Evolutionary conservation across 2,888 invertebrate genomes (phyloP).

Genomic region (Atethmia centrago): DNA sequence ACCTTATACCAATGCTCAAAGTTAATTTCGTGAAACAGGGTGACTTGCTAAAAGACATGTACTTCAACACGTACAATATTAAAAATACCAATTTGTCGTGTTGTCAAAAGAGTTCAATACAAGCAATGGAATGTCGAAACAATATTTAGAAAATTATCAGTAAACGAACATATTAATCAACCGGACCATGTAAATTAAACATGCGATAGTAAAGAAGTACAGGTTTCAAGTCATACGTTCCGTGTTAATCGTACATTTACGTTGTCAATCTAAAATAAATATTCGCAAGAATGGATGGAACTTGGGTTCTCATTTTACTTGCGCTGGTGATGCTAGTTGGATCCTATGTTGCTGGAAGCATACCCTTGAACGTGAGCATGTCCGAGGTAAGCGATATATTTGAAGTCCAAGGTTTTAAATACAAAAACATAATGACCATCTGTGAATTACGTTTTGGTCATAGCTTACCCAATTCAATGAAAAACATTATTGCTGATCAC

Average conservation of each 20-base stretch:
- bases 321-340: slow-evolving; percentile 98
- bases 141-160: slow-evolving; percentile 61
- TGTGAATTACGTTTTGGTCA: slow-evolving; percentile 32
- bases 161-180: slow-evolving; percentile 65
- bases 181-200: slow-evolving; percentile 70
- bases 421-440: slow-evolving; percentile 23
- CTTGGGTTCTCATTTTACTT: slow-evolving; percentile 94
- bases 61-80: background rate
- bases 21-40: slow-evolving; percentile 3
- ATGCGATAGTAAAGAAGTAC: slow-evolving; percentile 65
- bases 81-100: slow-evolving; percentile 57
- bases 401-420: background rate
- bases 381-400: slow-evolving; percentile 94
- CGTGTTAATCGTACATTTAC: slow-evolving; percentile 49
- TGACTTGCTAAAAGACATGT: slow-evolving; percentile 32
- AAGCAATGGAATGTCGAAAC: slow-evolving; percentile 53
- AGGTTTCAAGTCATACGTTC: slow-evolving; percentile 56
- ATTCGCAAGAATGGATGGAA: slow-evolving; percentile 93
- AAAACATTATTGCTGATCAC: slow-evolving; percentile 14
- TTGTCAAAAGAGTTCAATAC: slow-evolving; percentile 65
- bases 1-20: background rate
- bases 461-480: background rate
- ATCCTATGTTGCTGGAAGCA: slow-evolving; percentile 98
- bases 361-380: slow-evolving; percentile 97
- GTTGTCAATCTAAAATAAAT: slow-evolving; percentile 46